Evolutionary conservation across 2,113 vertebrate genomes (phyloP).

Genomic region (Plecotus auritus): DNA sequence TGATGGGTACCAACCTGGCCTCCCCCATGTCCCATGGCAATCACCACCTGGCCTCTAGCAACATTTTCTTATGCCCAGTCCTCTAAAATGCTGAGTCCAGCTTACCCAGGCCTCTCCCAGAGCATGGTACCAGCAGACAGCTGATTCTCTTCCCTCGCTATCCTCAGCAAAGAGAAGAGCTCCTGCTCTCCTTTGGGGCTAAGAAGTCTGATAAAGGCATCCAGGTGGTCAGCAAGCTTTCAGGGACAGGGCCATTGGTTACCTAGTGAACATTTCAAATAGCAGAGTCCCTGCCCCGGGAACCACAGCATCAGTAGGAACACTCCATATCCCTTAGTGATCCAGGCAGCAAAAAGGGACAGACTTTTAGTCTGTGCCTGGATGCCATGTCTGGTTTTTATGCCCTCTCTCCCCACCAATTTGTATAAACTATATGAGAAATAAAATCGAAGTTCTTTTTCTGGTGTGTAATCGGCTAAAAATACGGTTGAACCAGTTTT

Average conservation of each 20-base stretch:
- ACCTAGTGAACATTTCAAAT: not conserved
- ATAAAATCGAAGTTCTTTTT: not conserved
- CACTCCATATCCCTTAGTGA: not conserved
- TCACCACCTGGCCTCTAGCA: not conserved
- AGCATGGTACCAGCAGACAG: not conserved
- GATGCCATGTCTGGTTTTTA: not conserved
- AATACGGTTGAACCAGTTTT: not conserved
- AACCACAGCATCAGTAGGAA: not conserved
- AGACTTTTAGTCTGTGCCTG: not conserved
- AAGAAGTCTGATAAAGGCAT: conserved; percentile 71
- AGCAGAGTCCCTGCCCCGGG: not conserved
- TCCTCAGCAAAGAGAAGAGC: not conserved
- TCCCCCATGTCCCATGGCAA: not conserved
- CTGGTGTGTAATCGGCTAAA: not conserved
- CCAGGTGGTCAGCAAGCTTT: not conserved
- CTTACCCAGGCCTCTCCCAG: not conserved
- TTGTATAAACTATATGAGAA: not conserved
- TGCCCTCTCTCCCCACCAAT: not conserved
- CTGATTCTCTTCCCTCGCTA: not conserved
- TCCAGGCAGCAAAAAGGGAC: not conserved
- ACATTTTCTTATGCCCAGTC: not conserved
- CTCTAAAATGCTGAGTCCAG: not conserved
- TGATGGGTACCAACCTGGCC: not conserved
- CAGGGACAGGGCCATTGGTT: not conserved
- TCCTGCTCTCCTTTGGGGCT: conserved; percentile 48